Conservation (phyloP, 2,113 vertebrate genomes). For the Albula glossodonta region DNA sequence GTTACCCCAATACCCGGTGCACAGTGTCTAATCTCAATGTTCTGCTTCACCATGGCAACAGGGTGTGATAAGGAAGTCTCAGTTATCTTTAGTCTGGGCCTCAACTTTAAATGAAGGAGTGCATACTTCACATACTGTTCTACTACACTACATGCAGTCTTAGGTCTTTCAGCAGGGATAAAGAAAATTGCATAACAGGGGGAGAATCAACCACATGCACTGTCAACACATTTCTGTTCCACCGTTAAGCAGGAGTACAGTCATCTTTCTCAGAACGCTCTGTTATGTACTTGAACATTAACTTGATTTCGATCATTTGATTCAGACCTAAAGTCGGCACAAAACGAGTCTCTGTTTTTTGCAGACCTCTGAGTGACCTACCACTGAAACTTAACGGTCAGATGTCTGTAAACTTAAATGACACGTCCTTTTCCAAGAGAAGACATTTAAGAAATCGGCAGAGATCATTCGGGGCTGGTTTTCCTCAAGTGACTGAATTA, state of each 20-base stretch:
- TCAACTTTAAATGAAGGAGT: background rate
- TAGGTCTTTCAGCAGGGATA: background rate
- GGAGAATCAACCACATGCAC: background rate
- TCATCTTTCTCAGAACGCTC: background rate
- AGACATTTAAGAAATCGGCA: background rate
- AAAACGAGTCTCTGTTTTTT: background rate
- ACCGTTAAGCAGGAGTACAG: background rate
- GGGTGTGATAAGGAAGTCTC: background rate
- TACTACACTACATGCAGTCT: background rate
- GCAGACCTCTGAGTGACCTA: background rate
- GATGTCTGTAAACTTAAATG: no score
- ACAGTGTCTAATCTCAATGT: background rate
- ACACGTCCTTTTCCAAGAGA: background rate
- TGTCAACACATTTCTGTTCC: background rate
- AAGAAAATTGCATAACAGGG: background rate
- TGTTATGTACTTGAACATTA: background rate
- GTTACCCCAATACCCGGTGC: background rate
- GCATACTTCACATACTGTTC: conserved; percentile 8
- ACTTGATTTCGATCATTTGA: background rate
- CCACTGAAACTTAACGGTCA: background rate
- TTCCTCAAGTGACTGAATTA: background rate
- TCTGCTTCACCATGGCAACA: background rate
- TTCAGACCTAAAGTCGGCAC: background rate
- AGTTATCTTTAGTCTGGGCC: background rate
- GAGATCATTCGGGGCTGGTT: background rate